Conservation (phyloP, 2,113 vertebrate genomes). For the Lepisosteus oculatus region DNA sequence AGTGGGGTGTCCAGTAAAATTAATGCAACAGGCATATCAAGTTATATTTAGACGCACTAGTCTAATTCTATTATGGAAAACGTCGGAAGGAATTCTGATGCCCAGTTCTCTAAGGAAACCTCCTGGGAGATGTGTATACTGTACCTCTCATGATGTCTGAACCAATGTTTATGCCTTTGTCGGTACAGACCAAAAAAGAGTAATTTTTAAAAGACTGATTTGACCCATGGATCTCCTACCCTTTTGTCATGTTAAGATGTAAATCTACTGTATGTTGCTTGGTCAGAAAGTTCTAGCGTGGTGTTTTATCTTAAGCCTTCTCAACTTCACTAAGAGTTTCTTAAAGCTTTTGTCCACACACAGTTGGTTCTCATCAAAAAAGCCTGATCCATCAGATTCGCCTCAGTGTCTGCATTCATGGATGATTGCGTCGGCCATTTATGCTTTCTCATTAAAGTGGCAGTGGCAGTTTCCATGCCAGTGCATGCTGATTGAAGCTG, state of each 20-base stretch:
- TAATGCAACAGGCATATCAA: neutral
- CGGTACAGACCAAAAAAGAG: neutral
- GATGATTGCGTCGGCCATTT: neutral
- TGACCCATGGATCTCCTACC: neutral
- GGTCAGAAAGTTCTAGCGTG: too few species aligned
- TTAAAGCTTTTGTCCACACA: neutral
- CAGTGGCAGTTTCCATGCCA: neutral
- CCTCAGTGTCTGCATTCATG: neutral
- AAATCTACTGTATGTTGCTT: too few species aligned
- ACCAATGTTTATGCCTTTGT: neutral
- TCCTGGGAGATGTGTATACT: conserved; percentile 11
- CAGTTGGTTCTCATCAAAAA: neutral
- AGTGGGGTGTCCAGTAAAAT: too few species aligned
- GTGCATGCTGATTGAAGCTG: neutral
- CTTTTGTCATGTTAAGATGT: too few species aligned
- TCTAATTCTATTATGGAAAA: conserved; percentile 11
- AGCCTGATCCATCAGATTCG: neutral
- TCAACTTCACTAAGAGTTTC: neutral
- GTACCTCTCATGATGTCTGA: conserved; percentile 1
- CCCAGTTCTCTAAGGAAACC: neutral
- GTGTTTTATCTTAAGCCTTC: neutral
- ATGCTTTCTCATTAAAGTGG: conserved; percentile 3
- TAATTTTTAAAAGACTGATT: neutral
- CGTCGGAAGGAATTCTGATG: conserved; percentile 5
- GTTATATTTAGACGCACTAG: conserved; percentile 3